Evolutionary conservation across 2,888 invertebrate genomes (phyloP).

Genomic region (Pseudanteris insignis): DNA sequence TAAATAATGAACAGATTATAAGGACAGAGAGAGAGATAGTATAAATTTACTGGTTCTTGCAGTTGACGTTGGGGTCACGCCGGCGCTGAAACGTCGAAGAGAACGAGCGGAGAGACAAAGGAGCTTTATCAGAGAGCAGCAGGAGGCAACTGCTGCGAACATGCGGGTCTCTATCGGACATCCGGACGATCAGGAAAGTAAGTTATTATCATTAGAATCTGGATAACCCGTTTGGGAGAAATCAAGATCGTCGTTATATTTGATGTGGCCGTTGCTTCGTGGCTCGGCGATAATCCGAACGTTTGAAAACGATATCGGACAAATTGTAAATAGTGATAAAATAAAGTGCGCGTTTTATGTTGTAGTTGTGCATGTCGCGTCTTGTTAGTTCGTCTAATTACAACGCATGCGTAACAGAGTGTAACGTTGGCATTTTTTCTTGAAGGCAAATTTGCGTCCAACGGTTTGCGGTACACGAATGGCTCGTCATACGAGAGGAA

Average conservation of each 20-base stretch:
- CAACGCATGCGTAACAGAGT: constrained; percentile 8
- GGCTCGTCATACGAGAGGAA: constrained; percentile 59
- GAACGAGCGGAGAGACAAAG: constrained; percentile 87
- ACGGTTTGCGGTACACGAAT: constrained; percentile 60
- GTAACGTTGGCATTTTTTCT: too few relatives aligned
- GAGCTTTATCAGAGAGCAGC: constrained; percentile 83
- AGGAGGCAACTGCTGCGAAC: constrained; percentile 72
- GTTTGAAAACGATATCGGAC: constrained; percentile 3
- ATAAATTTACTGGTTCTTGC: constrained; percentile 44
- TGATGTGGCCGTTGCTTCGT: constrained; percentile 14
- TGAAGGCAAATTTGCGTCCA: constrained; percentile 40
- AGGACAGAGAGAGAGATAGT: constrained; percentile 36
- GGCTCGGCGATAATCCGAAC: too few relatives aligned
- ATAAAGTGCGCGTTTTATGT: constrained; percentile 6
- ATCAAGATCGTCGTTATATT: constrained; percentile 30
- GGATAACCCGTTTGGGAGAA: constrained; percentile 26
- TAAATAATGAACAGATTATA: constrained; percentile 27
- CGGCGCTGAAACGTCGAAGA: constrained; percentile 80
- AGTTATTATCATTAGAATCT: constrained; percentile 46
- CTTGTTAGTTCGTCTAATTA: constrained; percentile 15
- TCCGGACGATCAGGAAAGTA: constrained; percentile 62
- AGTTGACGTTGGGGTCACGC: constrained; percentile 79
- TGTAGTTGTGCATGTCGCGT: background rate
- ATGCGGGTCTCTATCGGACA: constrained; percentile 66
- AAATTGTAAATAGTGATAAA: background rate